These are phyloP conservation scores for zebrafish (Danio rerio) DNA, from an alignment of 2,113 vertebrate genomes.

Conservation along the genomic window GRCz12tu NC_133181.1:33151501-33152000, in stretches of 20 bases:
- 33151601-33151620: too few relatives aligned
- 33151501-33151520: too few relatives aligned
- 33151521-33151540: too few relatives aligned
- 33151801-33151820: not conserved
- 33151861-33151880: not conserved
- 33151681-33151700: conserved; percentile 56
- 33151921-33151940: conserved; percentile 1
- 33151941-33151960: conserved; percentile 28
- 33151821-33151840: not conserved
- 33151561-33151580: too few relatives aligned
- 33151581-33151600: too few relatives aligned
- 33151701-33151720: conserved; percentile 6
- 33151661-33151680: conserved; percentile 50
- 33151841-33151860: conserved; percentile 8
- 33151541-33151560: too few relatives aligned
- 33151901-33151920: conserved; percentile 22
- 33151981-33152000: conserved; percentile 13
- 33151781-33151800: not conserved
- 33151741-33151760: not conserved
- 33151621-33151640: too few relatives aligned
- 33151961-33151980: conserved; percentile 15
- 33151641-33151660: not conserved
- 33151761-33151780: not conserved
- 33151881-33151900: conserved; percentile 10
- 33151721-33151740: conserved; percentile 16